Percentiles rank a stretch among this genome's conserved stretches.
Evolutionary conservation across 2,113 vertebrate species (phyloP).

Genomic region (Sander lucioperca): DNA sequence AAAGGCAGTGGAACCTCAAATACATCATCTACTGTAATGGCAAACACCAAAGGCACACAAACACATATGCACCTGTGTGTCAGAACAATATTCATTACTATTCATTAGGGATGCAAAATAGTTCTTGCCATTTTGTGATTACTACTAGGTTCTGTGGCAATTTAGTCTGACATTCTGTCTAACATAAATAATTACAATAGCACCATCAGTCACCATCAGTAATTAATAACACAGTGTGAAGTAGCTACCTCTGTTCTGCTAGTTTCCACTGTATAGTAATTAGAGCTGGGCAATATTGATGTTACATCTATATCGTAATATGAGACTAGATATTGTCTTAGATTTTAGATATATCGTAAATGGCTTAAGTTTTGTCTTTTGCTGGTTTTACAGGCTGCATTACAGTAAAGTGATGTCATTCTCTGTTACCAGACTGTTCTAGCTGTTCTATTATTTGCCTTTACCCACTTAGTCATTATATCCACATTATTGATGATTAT

Average conservation of each 20-base stretch:
- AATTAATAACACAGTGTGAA: neutral
- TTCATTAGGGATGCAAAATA: neutral
- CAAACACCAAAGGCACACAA: neutral
- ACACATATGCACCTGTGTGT: neutral
- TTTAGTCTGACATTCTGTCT: neutral
- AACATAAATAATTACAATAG: neutral
- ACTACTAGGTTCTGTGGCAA: neutral
- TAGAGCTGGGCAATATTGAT: no score
- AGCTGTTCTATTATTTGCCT: no score
- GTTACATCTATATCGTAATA: no score
- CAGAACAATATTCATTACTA: neutral
- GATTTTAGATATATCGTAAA: no score
- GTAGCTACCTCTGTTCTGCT: neutral
- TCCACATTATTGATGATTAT: no score
- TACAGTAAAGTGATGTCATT: no score
- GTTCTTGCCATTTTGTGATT: neutral
- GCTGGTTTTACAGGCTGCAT: no score
- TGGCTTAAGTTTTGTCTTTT: no score
- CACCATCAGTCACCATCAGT: neutral
- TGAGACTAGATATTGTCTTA: no score
- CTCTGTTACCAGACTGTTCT: no score
- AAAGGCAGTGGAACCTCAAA: neutral
- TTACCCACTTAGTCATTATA: no score
- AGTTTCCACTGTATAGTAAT: conserved; percentile 1
- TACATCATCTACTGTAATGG: neutral